phyloP scores from a whole-genome alignment of 1,140 invertebrate species.

The Oreohelix idahoensis region DNA sequence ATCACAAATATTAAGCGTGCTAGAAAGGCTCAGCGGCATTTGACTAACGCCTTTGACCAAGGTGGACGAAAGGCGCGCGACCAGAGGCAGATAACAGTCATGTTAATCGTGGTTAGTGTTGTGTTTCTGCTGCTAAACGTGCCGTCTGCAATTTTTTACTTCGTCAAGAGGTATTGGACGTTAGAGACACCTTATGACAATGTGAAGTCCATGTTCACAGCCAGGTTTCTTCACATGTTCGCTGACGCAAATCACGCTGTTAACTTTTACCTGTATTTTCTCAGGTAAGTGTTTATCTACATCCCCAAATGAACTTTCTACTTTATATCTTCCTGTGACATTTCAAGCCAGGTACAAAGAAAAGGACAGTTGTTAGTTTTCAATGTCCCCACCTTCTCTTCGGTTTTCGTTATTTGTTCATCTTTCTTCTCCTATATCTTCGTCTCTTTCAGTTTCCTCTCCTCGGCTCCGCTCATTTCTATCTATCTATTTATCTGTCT shows the following conservation, averaged over 20 bases:
- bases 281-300: conserved; percentile 42
- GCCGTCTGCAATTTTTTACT: conserved; percentile 62
- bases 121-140: conserved; percentile 56
- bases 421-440: too few species aligned
- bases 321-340: too few species aligned
- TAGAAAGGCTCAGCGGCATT: conserved; percentile 48
- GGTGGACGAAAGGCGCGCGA: conserved; percentile 49
- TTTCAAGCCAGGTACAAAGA: too few species aligned
- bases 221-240: conserved; percentile 56
- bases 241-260: conserved; percentile 62
- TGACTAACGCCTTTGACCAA: conserved; percentile 46
- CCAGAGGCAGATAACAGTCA: conserved; percentile 63
- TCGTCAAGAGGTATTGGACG: conserved; percentile 44
- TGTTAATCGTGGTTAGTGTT: conserved; percentile 58
- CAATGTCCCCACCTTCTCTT: too few species aligned
- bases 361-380: too few species aligned
- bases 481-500: too few species aligned
- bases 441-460: too few species aligned
- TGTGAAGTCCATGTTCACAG: conserved; percentile 30
- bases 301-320: too few species aligned
- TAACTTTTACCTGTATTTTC: conserved; percentile 67
- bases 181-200: conserved; percentile 11
- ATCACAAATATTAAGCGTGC: conserved; percentile 55
- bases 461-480: too few species aligned
- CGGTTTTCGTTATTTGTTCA: too few species aligned